Percentiles rank a stretch among this genome's conserved stretches.
These are phyloP conservation scores for Morpho achilles DNA, from an alignment of 2,888 invertebrate species.

Conservation along the genomic window DNA sequence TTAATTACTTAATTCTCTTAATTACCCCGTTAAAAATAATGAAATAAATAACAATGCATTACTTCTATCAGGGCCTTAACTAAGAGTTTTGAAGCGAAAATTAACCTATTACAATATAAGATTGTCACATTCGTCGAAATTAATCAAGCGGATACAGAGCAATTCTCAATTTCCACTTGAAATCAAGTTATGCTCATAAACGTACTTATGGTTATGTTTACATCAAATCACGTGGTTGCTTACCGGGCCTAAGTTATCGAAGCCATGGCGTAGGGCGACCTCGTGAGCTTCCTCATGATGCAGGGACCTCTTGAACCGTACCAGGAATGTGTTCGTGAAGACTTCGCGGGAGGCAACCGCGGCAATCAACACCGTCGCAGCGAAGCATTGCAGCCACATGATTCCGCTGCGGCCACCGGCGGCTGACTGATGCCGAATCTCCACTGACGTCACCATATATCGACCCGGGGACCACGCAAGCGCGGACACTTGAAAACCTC, in stretches of 20 bases:
- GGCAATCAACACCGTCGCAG: conserved; percentile 62
- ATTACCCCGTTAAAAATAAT: too few relatives aligned
- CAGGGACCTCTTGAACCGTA: conserved; percentile 89
- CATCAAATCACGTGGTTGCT: conserved; percentile 80
- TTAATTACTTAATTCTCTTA: too few relatives aligned
- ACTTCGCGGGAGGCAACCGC: conserved; percentile 81
- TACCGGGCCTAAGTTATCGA: conserved; percentile 96
- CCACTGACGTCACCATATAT: conserved; percentile 70
- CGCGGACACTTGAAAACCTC: conserved; percentile 37
- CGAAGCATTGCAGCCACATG: conserved; percentile 73
- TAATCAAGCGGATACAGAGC: conserved; percentile 1
- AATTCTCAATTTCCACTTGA: conserved; percentile 18
- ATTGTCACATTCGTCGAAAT: not conserved
- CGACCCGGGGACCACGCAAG: conserved; percentile 63
- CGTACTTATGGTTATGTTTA: conserved; percentile 53
- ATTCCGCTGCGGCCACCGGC: conserved; percentile 59
- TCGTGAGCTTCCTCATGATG: conserved; percentile 87
- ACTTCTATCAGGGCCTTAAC: too few relatives aligned
- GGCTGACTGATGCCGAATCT: conserved; percentile 65
- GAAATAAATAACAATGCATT: too few relatives aligned
- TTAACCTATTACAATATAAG: too few relatives aligned
- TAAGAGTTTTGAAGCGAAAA: too few relatives aligned
- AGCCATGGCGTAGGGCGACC: conserved; percentile 93
- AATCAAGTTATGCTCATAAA: conserved; percentile 19
- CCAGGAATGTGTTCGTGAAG: conserved; percentile 97